Conservation (phyloP, 2,888 invertebrate species). For the Heliconius erato region DNA sequence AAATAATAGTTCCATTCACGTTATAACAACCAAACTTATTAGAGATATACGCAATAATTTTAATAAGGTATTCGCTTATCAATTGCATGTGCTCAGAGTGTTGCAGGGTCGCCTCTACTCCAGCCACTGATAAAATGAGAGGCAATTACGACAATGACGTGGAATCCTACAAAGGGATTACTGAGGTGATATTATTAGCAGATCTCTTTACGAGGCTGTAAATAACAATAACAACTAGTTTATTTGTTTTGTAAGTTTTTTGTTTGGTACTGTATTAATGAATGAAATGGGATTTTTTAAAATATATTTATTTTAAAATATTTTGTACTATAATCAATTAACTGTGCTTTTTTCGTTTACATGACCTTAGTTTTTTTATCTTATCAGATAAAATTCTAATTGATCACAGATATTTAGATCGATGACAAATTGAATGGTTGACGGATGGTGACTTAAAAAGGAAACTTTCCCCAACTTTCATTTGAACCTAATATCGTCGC, state of each 20-base stretch:
- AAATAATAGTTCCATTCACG: background rate
- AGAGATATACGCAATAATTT: background rate
- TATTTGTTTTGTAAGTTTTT: background rate
- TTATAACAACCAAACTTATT: background rate
- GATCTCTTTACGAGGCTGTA: background rate
- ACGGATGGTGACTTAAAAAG: too few species aligned
- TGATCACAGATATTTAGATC: too few species aligned
- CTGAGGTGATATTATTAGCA: slow-evolving; percentile 23
- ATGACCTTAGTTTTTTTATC: too few species aligned
- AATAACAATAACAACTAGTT: background rate
- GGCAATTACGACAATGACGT: slow-evolving; percentile 26
- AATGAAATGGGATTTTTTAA: too few species aligned
- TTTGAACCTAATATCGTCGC: background rate
- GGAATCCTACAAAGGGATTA: slow-evolving; percentile 21
- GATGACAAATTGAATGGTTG: too few species aligned
- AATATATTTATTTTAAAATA: too few species aligned
- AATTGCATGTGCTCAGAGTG: slow-evolving; percentile 29
- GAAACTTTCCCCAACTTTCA: too few species aligned
- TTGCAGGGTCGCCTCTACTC: background rate
- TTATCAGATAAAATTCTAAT: too few species aligned
- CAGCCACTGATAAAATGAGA: background rate
- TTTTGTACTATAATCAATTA: too few species aligned
- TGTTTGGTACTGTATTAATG: background rate
- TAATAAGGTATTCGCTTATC: slow-evolving; percentile 21
- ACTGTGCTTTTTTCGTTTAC: too few species aligned